Percentiles rank a stretch among this genome's conserved stretches.
Conservation (phyloP, 1,140 invertebrate genomes). For the Pseudomyrmex flavicornis region DNA sequence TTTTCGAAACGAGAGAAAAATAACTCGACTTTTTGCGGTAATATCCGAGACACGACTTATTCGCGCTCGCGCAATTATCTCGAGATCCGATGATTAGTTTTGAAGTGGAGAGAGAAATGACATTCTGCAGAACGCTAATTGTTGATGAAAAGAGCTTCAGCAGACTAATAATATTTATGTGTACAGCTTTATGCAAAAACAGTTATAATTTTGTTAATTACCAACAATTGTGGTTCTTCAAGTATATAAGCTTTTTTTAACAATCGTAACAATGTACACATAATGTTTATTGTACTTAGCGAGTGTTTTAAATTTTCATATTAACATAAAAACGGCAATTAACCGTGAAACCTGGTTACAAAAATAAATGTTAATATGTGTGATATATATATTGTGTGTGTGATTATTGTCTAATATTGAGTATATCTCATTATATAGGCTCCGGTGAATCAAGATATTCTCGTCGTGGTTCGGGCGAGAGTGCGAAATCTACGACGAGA, state of each 20-base stretch:
- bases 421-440: constrained; percentile 64
- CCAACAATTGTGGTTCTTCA: too few relatives aligned
- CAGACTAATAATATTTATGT: background rate
- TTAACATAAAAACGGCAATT: too few relatives aligned
- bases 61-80: background rate
- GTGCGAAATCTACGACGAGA: constrained; percentile 85
- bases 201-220: too few relatives aligned
- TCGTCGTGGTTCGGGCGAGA: constrained; percentile 88
- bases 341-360: too few relatives aligned
- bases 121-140: background rate
- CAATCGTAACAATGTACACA: background rate
- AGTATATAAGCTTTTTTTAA: background rate
- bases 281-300: too few relatives aligned
- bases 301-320: too few relatives aligned
- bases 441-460: constrained; percentile 82
- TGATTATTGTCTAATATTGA: too few relatives aligned
- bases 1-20: background rate
- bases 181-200: too few relatives aligned
- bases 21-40: background rate
- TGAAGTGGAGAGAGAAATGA: background rate
- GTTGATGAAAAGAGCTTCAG: background rate
- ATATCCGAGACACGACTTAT: background rate
- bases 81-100: background rate
- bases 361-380: too few relatives aligned
- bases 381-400: too few relatives aligned